Evolutionary conservation across 2,888 invertebrate genomes (phyloP), one percentile per base, ranked within the genome.

Genomic region (Limulus polyphemus): DNA sequence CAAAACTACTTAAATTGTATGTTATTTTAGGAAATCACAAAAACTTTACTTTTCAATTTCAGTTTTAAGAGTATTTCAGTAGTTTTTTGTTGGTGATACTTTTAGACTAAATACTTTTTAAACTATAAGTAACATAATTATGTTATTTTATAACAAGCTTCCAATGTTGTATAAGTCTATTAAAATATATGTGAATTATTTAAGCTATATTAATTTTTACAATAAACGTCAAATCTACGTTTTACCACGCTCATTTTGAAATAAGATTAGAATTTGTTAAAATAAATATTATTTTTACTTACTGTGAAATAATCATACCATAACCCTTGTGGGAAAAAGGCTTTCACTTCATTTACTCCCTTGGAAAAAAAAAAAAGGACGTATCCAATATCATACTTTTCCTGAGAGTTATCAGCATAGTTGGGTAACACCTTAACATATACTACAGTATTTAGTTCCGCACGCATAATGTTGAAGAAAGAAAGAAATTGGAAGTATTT

Each of bases 281-380:
- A 55, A 12, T 50, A 14, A 12, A 49, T 61, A 0, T 13, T 10
- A 58, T 60, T 56, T 32, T 58, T 52, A 58, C 59, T 66, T 32
- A 67, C 69, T 47, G 60, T 62, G 59, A 70, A 69, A 52, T 69
- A 68, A 14, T 70, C 71, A 62, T 70, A 74, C 73, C 73, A 73
- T 47, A 56, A 17, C 1, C 71, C 72, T 48, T 66, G 59, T 10
- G 74, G 74, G 46, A 73, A 69, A 57, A 72, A 72, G 4, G 69
- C 70, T 49, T 65, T 56, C 10, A 63, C n/a, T 47, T 57, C 47
- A 77, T 50, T 74, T 12, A 54, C 47, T 11, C 56, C 54, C 65
- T 65, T 50, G 13, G 14, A 50, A 2, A 50, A n/a, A 7, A 50
- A n/a, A 14, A n/a, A 14, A 32, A 32, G 7, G 32, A 32, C 32